Evolutionary conservation across 2,113 vertebrate species (phyloP), one percentile per base, ranked within the genome.

Genomic region (Dipodomys merriami): DNA sequence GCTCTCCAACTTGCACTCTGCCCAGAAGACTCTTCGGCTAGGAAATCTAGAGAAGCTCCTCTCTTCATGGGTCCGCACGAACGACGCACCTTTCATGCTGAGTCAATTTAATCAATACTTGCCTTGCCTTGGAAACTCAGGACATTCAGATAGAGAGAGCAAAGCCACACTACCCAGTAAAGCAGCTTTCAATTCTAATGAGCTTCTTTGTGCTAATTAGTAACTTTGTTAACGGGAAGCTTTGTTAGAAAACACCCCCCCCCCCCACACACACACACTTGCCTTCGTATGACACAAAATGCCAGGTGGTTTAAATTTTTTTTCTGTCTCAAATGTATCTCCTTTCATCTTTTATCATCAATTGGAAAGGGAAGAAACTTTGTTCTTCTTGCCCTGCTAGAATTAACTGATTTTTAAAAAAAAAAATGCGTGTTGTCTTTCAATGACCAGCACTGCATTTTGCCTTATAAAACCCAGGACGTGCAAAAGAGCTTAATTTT

Each of bases 101-200:
- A 97, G 96, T 96, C 93, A 94, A 94, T 96, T 82, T 82, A 91
- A 96, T 95, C 86, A 29, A 94, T 96, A 95, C 77, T 82, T 93
- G 44, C 23, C 83, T 93, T 93, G 83, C 93, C 95, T 91, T 87
- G 80, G 90, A 96, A 97, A 95, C 86, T 92, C 23, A 0, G 84
- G 39, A 53, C 76, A 13, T 94, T 95, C 11, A 57, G 53, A 57
- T 92, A 77, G 79, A 94, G 76, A 93, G 53, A 94, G 94, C 44
- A 88, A 67, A 44, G 44, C n/a, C 62, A 71, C 6, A 35, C 30
- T 71, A 10, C 13, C 12, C 27, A 76, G 90, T 35, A 65, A 90
- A 91, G 87, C 73, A 83, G 83, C 83, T 97, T 4, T 22, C 78
- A 81, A 16, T 1, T 82, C 87, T 46, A 22, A 9, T 15, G 93